Evolutionary conservation across 2,797 vertebrate species (phyloP).

Genomic region (Lophotriccus pileatus): DNA sequence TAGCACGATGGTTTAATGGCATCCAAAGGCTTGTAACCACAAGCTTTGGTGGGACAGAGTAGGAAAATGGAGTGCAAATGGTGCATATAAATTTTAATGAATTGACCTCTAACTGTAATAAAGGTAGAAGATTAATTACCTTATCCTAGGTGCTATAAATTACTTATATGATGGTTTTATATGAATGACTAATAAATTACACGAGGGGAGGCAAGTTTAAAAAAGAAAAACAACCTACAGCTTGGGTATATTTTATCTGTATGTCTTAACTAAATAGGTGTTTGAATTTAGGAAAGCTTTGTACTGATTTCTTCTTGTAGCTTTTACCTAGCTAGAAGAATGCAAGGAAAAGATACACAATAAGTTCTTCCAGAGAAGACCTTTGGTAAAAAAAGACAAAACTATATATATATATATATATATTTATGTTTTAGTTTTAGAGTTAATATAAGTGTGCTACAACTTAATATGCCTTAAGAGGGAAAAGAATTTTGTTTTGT

Average conservation of each 20-base stretch:
- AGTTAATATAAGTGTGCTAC: background rate
- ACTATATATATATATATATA: too few relatives aligned
- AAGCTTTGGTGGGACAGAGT: background rate
- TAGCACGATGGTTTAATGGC: background rate
- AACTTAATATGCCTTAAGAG: background rate
- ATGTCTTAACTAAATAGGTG: background rate
- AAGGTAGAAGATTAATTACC: constrained; percentile 20
- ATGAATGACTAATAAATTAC: constrained; percentile 16
- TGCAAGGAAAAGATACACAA: background rate
- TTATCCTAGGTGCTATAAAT: constrained; percentile 28
- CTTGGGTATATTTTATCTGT: background rate
- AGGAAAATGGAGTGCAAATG: background rate
- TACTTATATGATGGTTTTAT: constrained; percentile 54
- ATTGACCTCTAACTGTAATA: constrained; percentile 35
- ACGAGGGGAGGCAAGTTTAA: background rate
- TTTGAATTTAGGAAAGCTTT: background rate
- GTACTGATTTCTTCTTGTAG: background rate
- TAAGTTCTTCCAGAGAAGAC: background rate
- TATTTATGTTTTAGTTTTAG: background rate
- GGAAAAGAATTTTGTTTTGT: background rate
- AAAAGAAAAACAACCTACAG: background rate
- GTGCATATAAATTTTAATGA: constrained; percentile 3
- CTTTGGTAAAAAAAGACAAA: background rate
- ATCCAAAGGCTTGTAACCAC: background rate
- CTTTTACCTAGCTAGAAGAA: background rate